These are phyloP conservation scores for Ruditapes philippinarum DNA, from an alignment of 1,140 invertebrate species.

Conservation along the genomic window DNA sequence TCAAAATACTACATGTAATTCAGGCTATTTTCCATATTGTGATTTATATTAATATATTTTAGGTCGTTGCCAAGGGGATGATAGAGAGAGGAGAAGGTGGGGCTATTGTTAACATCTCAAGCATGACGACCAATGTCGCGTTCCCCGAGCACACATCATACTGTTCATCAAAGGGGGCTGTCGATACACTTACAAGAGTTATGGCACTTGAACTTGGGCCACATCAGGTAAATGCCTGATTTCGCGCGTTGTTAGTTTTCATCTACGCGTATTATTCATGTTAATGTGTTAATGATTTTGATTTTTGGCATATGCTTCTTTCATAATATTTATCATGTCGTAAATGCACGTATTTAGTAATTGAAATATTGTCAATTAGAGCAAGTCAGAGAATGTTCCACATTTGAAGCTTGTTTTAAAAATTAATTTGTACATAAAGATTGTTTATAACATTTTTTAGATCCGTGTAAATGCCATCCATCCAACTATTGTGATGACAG, in stretches of 20 bases:
- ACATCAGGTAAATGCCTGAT: slow-evolving; percentile 8
- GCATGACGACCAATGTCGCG: slow-evolving; percentile 90
- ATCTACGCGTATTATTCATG: too few relatives aligned
- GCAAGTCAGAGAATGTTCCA: too few relatives aligned
- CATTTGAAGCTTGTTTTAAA: too few relatives aligned
- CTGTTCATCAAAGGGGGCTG: slow-evolving; percentile 89
- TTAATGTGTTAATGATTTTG: too few relatives aligned
- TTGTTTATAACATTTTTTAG: slow-evolving; percentile 64
- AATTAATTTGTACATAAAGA: too few relatives aligned
- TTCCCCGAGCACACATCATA: slow-evolving; percentile 93
- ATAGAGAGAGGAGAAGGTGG: slow-evolving; percentile 90
- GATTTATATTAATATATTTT: background rate
- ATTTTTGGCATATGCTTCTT: too few relatives aligned
- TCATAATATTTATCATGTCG: too few relatives aligned
- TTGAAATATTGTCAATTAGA: too few relatives aligned
- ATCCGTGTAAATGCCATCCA: slow-evolving; percentile 96
- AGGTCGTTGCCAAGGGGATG: slow-evolving; percentile 90
- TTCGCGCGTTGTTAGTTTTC: too few relatives aligned
- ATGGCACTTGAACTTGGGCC: slow-evolving; percentile 95
- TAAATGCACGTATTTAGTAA: too few relatives aligned
- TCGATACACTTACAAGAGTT: slow-evolving; percentile 89
- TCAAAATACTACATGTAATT: too few relatives aligned
- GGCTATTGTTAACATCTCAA: slow-evolving; percentile 95
- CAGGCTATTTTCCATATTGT: too few relatives aligned
- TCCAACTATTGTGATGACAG: slow-evolving; percentile 95